Evolutionary conservation across 1,140 invertebrate species (phyloP), one percentile per base, ranked within the genome.

Genomic region (Pygmarrhopalites habei): DNA sequence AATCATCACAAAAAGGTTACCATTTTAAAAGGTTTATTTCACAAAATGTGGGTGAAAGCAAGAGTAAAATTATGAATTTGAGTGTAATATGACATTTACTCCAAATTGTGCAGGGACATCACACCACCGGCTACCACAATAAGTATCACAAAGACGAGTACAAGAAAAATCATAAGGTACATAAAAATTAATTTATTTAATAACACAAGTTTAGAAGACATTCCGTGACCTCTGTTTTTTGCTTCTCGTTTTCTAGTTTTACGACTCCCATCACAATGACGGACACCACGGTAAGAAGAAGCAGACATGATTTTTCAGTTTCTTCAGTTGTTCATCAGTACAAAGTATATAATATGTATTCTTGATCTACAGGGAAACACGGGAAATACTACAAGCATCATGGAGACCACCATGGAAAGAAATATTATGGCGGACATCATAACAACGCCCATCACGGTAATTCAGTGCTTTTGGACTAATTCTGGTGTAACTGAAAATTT

Each of bases 131-230:
- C 5, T 67, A 67, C 23, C 65, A 67, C 49, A 62, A 62, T n/a
- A 67, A 65, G 41, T 62, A 67, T 43, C 65, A 67, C 39, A 67
- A 67, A 21, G 65, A 67, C 41, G 65, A 67, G 39, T 63, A 63
- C 29, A 49, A 56, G 12, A 67, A 63, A 57, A 26, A 56, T 25
- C 60, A 62, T 53, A 62, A 62, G n/a, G n/a, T n/a, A n/a, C n/a
- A n/a, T n/a, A 57, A 60, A 60, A 19, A 51, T 51, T 26, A 43
- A 60, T 35, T 43, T 12, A 3, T 19, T 51, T 26, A 39, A 19
- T 49, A 14, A 55, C 21, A 10, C 5, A 14, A n/a, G n/a, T n/a
- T n/a, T n/a, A n/a, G n/a, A n/a, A n/a, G 26, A 14, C 28, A 55
- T 26, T 29, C 17, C 19, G 26, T 55, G 19, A 12, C 26, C 14